A percentile compares a stretch with the other conserved stretches of the same genome.
These are phyloP conservation scores for Romanomermis culicivorax DNA, from an alignment of 2,888 invertebrate genomes.

Conservation along the genomic window DNA sequence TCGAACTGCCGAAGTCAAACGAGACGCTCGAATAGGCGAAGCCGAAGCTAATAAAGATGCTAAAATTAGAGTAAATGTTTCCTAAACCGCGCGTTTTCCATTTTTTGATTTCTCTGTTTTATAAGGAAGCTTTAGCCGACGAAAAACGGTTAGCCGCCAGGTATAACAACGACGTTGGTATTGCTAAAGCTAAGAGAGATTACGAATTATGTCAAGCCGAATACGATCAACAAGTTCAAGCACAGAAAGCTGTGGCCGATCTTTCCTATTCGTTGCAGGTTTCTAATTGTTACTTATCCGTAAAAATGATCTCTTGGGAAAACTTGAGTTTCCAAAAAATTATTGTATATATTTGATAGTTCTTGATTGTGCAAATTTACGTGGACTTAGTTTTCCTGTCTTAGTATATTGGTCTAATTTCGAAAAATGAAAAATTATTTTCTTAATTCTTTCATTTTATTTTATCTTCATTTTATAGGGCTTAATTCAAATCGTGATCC, in stretches of 20 bases:
- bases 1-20: constrained; percentile 74
- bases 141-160: constrained; percentile 84
- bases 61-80: constrained; percentile 43
- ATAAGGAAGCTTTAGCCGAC: constrained; percentile 68
- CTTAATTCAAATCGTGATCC: too few species aligned
- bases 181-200: constrained; percentile 83
- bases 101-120: not conserved
- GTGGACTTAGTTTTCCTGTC: too few species aligned
- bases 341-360: not conserved
- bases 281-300: not conserved
- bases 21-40: constrained; percentile 87
- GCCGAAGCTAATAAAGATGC: constrained; percentile 75
- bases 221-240: constrained; percentile 88
- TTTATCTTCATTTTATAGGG: too few species aligned
- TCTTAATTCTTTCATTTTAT: too few species aligned
- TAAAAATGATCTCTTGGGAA: not conserved
- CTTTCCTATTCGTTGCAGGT: constrained; percentile 32
- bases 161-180: constrained; percentile 83
- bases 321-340: too few species aligned
- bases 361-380: too few species aligned
- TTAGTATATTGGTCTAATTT: too few species aligned
- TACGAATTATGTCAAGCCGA: constrained; percentile 90
- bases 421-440: too few species aligned
- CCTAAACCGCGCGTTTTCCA: too few species aligned
- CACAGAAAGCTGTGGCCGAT: constrained; percentile 43